Percentiles rank a stretch among this genome's conserved stretches.
These are phyloP conservation scores for Sycophila sp. DNA, from an alignment of 1,140 invertebrate species.

Conservation along the genomic window DNA sequence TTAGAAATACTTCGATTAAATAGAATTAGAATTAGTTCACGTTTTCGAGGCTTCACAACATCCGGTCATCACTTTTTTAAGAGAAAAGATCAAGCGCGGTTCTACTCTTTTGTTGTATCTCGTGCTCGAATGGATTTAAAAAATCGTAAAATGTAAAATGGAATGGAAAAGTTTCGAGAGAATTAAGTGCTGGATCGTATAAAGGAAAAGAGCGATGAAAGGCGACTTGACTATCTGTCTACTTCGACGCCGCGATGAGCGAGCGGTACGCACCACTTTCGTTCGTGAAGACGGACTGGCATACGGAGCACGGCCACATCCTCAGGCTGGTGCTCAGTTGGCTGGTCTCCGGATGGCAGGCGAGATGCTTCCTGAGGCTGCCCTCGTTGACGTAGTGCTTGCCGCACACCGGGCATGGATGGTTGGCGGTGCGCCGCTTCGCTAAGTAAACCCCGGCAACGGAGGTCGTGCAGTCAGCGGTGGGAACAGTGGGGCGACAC, in stretches of 20 bases:
- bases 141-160: no score
- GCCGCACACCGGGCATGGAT: constrained; percentile 93
- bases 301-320: constrained; percentile 95
- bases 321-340: constrained; percentile 85
- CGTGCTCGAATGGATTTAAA: no score
- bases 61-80: no score
- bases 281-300: constrained; percentile 92
- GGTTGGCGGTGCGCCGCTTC: constrained; percentile 90
- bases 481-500: constrained; percentile 68
- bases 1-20: no score
- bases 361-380: constrained; percentile 89
- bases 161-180: no score
- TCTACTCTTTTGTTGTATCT: constrained; percentile 17
- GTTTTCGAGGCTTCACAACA: no score
- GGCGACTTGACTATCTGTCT: no score
- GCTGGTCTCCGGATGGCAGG: constrained; percentile 90
- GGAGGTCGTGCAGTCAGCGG: constrained; percentile 68
- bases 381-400: constrained; percentile 96
- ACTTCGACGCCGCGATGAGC: no score
- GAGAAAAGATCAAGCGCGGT: no score
- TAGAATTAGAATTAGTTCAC: no score
- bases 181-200: no score
- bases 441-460: constrained; percentile 79
- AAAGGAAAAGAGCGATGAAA: no score
- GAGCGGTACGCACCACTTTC: constrained; percentile 83